A percentile compares a stretch with the other conserved stretches of the same genome.
These are phyloP conservation scores for Orthosia cruda DNA, from an alignment of 2,888 invertebrate genomes.

Conservation along the genomic window DNA sequence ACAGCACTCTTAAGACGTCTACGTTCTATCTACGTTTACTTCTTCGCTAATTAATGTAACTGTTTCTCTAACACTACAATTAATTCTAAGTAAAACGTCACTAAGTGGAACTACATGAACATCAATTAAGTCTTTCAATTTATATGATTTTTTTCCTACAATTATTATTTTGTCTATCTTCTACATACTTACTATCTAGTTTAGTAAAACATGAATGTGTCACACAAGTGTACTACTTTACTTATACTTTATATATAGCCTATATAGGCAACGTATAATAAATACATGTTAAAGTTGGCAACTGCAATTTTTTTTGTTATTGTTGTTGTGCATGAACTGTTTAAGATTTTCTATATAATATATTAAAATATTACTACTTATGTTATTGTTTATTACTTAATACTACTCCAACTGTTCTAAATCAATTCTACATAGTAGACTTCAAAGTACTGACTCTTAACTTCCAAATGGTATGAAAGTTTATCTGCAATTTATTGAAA, in stretches of 20 bases:
- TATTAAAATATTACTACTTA: conserved; percentile 1
- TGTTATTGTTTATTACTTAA: conserved; percentile 39
- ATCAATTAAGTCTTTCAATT: conserved; percentile 19
- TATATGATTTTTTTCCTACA: background rate
- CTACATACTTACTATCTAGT: conserved; percentile 1
- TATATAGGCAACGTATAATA: too few species aligned
- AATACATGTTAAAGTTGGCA: conserved; percentile 21
- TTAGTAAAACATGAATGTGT: background rate
- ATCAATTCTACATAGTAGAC: conserved; percentile 67
- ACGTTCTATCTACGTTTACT: conserved; percentile 20
- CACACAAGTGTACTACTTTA: background rate
- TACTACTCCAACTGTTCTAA: conserved; percentile 89
- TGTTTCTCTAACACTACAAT: conserved; percentile 30
- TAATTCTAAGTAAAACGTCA: conserved; percentile 19
- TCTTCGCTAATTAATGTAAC: conserved; percentile 5
- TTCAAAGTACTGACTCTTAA: conserved; percentile 84
- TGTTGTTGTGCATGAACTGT: conserved; percentile 1
- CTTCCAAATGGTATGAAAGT: conserved; percentile 81
- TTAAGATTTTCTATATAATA: background rate
- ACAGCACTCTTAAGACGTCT: background rate
- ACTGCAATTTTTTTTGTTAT: background rate
- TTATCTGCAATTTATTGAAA: conserved; percentile 80
- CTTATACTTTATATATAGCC: too few species aligned
- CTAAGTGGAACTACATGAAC: conserved; percentile 16
- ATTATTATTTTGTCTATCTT: background rate